Evolutionary conservation across 2,888 invertebrate species (phyloP).

Genomic region (Thecocarcelia acutangulata): DNA sequence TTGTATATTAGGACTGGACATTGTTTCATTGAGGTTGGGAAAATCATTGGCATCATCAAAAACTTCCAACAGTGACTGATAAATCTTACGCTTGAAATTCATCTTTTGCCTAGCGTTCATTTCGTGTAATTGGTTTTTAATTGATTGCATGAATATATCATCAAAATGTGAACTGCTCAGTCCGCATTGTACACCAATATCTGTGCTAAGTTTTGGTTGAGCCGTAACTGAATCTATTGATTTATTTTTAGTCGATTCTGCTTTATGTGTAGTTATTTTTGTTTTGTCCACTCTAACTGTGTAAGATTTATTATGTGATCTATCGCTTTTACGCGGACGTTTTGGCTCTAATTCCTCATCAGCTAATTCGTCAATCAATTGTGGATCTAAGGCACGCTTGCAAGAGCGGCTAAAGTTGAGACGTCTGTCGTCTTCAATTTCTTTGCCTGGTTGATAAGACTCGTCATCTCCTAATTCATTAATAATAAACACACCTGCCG

Average conservation of each 20-base stretch:
- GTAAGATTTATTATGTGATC: background rate
- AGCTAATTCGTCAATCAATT: conserved; percentile 25
- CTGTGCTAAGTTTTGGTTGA: background rate
- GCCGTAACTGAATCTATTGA: conserved; percentile 17
- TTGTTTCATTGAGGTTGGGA: conserved; percentile 70
- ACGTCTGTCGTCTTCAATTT: background rate
- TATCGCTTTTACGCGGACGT: conserved; percentile 39
- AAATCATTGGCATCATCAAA: conserved; percentile 76
- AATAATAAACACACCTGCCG: conserved; percentile 70
- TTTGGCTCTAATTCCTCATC: conserved; percentile 48
- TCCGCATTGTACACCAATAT: conserved; percentile 49
- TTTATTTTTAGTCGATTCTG: conserved; percentile 1
- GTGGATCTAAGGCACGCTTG: conserved; percentile 60
- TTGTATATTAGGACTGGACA: conserved; percentile 71
- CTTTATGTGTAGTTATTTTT: conserved; percentile 12
- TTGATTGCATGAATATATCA: conserved; percentile 73
- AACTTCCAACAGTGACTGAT: conserved; percentile 75
- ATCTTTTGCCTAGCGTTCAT: conserved; percentile 79
- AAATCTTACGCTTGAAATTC: conserved; percentile 76
- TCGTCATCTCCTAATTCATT: conserved; percentile 37
- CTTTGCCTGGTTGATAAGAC: background rate
- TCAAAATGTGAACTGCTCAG: conserved; percentile 66
- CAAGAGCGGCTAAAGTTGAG: conserved; percentile 42
- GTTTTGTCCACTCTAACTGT: conserved; percentile 26
- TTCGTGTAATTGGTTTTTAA: conserved; percentile 74